A percentile compares a stretch with the other conserved stretches of the same genome.
phyloP scores from a whole-genome alignment of 2,888 invertebrate species.

The Apotomis turbidana region DNA sequence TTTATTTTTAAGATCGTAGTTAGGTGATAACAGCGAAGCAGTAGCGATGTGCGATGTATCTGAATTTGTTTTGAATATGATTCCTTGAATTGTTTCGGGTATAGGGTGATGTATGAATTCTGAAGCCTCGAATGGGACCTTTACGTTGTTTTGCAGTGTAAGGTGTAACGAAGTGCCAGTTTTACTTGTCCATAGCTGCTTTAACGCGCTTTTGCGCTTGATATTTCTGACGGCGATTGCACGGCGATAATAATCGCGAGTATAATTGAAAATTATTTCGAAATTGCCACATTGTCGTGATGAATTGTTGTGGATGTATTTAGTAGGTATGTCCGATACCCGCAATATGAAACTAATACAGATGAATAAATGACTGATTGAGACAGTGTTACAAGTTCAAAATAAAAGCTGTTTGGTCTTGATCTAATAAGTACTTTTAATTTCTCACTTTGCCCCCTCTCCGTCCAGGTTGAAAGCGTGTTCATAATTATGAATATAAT shows the following conservation, averaged over 20 bases:
- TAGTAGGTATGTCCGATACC: slow-evolving; percentile 9
- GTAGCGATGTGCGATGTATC: slow-evolving; percentile 63
- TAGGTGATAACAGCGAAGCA: slow-evolving; percentile 70
- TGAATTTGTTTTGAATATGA: slow-evolving; percentile 61
- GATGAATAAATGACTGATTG: slow-evolving; percentile 4
- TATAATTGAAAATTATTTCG: slow-evolving; percentile 13
- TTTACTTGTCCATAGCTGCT: slow-evolving; percentile 51
- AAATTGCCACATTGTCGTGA: slow-evolving; percentile 25
- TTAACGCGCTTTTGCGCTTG: slow-evolving; percentile 57
- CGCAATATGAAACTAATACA: background rate
- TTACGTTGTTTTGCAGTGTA: slow-evolving; percentile 45
- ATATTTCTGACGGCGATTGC: slow-evolving; percentile 38
- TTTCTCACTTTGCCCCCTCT: slow-evolving; percentile 70
- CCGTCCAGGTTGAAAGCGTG: slow-evolving; percentile 78
- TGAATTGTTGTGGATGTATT: background rate
- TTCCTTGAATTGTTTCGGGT: slow-evolving; percentile 62
- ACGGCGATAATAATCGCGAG: background rate
- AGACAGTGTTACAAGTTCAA: slow-evolving; percentile 46
- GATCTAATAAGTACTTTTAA: slow-evolving; percentile 53
- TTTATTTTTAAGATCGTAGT: slow-evolving; percentile 77
- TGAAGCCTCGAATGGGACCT: slow-evolving; percentile 64
- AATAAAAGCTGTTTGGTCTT: slow-evolving; percentile 40
- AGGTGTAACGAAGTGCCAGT: slow-evolving; percentile 41
- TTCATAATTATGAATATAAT: slow-evolving; percentile 68
- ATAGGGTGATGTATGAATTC: slow-evolving; percentile 66